These are phyloP conservation scores for Pycnonotus jocosus DNA, from an alignment of 2,113 vertebrate genomes.

Conservation along the genomic window DNA sequence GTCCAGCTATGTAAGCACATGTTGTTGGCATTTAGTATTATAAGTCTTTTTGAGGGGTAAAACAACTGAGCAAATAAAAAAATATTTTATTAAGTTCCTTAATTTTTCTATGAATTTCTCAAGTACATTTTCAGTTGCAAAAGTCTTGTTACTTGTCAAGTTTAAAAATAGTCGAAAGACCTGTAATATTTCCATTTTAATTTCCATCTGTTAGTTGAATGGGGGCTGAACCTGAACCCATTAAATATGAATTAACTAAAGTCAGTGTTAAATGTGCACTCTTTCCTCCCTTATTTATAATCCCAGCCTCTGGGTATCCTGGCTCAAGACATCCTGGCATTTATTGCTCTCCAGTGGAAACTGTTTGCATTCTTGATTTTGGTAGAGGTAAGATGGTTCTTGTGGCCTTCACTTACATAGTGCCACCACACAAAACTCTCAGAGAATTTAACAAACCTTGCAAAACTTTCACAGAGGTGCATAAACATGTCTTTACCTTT, in stretches of 20 bases:
- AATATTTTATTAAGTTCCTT: neutral
- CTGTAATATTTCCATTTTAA: neutral
- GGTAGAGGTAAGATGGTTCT: neutral
- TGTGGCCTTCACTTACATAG: fast-evolving
- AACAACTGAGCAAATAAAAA: neutral
- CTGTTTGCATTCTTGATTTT: neutral
- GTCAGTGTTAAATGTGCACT: neutral
- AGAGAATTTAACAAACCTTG: neutral
- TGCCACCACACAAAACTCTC: neutral
- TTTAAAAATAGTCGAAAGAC: neutral
- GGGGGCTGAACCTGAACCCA: neutral
- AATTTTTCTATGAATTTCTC: neutral
- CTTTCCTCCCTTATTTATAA: neutral
- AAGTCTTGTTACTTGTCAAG: neutral
- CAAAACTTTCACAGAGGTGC: neutral
- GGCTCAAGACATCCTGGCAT: neutral
- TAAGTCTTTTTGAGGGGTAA: neutral
- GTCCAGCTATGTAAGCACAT: neutral
- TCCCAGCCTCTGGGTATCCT: neutral
- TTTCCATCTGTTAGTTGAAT: neutral
- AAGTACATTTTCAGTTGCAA: neutral
- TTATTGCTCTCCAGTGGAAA: neutral
- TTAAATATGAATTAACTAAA: neutral
- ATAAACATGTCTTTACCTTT: neutral
- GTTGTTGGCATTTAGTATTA: neutral